These are phyloP conservation scores for Crypturellus undulatus DNA, from an alignment of 2,113 vertebrate genomes.

Conservation along the genomic window DNA sequence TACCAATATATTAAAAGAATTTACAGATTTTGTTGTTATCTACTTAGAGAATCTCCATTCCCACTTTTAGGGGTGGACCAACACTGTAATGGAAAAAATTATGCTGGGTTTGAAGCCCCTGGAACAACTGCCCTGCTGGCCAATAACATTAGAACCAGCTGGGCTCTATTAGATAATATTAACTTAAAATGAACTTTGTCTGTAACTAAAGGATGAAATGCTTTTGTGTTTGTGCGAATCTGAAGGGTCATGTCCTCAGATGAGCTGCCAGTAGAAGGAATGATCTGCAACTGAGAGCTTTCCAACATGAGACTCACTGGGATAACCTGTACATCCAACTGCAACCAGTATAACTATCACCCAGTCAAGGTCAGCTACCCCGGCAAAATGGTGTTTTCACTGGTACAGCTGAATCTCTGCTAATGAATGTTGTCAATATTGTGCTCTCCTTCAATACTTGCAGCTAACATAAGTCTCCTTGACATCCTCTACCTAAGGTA, in stretches of 20 bases:
- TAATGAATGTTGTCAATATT: background rate
- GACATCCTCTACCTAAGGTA: background rate
- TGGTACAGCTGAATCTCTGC: background rate
- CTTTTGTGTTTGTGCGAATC: background rate
- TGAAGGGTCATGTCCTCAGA: background rate
- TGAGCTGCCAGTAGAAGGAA: background rate
- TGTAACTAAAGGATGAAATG: background rate
- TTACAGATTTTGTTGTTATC: background rate
- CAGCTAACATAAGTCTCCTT: background rate
- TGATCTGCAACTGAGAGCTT: background rate
- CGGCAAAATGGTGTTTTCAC: background rate
- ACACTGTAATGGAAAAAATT: background rate
- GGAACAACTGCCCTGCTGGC: background rate
- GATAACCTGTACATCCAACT: background rate
- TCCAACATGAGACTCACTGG: background rate
- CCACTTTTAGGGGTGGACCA: background rate
- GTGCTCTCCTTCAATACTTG: background rate
- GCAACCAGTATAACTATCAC: background rate
- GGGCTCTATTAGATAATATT: background rate
- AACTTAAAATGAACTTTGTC: background rate
- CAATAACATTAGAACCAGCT: background rate
- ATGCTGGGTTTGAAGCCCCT: background rate
- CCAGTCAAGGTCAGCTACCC: background rate
- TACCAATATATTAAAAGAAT: constrained; percentile 1
- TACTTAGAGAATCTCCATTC: background rate